Evolutionary conservation across 2,888 invertebrate genomes (phyloP), one percentile per base, ranked within the genome.

Genomic region (Lithophane ornitopus): DNA sequence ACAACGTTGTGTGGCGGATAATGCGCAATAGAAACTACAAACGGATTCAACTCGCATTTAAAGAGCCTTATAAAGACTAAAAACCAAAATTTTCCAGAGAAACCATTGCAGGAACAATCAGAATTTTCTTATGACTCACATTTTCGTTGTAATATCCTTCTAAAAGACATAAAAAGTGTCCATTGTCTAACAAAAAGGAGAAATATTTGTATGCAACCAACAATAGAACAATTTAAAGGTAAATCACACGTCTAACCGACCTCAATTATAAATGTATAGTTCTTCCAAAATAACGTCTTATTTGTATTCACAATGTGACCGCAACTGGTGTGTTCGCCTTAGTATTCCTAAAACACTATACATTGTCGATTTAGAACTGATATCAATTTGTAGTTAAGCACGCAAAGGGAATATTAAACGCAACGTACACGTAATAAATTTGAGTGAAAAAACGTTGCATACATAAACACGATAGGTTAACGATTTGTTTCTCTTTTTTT

Each of bases 371-470:
- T 95, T 95, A 94, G 92, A 92, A 90, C 94, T 91, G 94, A 95
- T 95, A 96, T 95, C 95, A 94, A 95, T 95, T 94, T 94, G 95
- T 95, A 93, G 91, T 94, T 91, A 90, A 89, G 84, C 85, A 92
- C 90, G 90, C 88, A 81, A 79, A 76, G 72, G 61, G 92, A 94
- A 94, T 95, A 91, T 88, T 90, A 90, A 93, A 91, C 74, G 78
- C 80, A 78, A 65, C 56, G 81, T 86, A 85, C 83, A 87, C 85
- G 86, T 86, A 85, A 87, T 90, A 88, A 85, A 88, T 88, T 89
- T 85, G 77, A 80, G 69, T 82, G 70, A 88, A 84, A 85, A 84
- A 86, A 82, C 58, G 73, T 85, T 81, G 82, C 84, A 77, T 85
- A 84, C 80, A 78, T 85, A 86, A 86, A 86, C 78, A 85, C 72